These are phyloP conservation scores for Onychostruthus taczanowskii DNA, from an alignment of 2,113 vertebrate species.

Conservation along the genomic window DNA sequence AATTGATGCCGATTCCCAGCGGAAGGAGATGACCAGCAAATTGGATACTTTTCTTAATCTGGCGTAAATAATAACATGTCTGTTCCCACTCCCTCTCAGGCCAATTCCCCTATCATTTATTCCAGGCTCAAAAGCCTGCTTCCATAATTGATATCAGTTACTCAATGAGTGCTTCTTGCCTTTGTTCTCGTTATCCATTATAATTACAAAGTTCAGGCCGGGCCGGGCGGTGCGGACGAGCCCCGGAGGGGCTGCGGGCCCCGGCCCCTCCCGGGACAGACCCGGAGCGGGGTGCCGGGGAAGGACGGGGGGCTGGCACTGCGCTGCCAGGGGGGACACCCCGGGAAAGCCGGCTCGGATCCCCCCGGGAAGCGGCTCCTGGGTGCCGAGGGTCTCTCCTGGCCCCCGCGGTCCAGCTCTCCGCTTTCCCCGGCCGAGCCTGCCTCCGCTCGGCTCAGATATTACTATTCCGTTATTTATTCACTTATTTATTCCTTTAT, in stretches of 20 bases:
- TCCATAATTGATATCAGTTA: conserved; percentile 82
- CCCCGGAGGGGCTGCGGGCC: background rate
- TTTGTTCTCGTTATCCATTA: conserved; percentile 72
- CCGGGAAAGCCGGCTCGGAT: background rate
- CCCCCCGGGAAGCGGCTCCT: background rate
- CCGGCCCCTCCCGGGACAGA: background rate
- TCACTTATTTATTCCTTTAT: conserved; percentile 80
- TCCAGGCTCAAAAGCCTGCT: conserved; percentile 76
- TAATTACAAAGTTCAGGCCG: conserved; percentile 69
- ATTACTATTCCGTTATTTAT: conserved; percentile 74
- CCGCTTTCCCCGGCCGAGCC: background rate
- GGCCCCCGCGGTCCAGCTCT: accelerated
- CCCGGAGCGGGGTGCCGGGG: accelerated
- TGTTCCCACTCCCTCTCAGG: conserved; percentile 76
- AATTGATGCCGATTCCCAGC: conserved; percentile 83
- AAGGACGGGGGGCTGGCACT: background rate
- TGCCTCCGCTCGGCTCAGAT: background rate
- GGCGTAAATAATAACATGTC: conserved; percentile 87
- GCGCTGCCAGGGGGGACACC: background rate
- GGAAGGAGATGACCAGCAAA: conserved; percentile 82
- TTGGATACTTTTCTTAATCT: conserved; percentile 87
- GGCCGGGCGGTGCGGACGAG: background rate
- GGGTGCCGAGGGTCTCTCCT: background rate
- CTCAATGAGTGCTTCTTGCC: conserved; percentile 71
- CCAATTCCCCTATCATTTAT: conserved; percentile 83